phyloP scores from a whole-genome alignment of 2,797 vertebrate genomes.

The Ceryle rudis region DNA sequence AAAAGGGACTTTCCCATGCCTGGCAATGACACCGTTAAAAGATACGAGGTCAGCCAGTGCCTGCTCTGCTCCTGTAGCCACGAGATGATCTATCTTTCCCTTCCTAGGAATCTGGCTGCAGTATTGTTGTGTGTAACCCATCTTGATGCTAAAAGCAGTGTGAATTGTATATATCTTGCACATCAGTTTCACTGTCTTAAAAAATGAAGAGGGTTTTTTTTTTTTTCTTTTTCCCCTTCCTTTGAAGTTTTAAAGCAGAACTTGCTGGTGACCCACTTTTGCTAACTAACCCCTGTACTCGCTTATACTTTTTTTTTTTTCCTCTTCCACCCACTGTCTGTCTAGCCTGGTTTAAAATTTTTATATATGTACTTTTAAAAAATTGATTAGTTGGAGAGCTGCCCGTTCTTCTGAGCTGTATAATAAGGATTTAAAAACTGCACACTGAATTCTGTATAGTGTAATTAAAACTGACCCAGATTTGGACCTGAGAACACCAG shows the following conservation, averaged over 20 bases:
- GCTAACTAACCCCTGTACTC: constrained; percentile 81
- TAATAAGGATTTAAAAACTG: constrained; percentile 85
- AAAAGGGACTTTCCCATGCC: background rate
- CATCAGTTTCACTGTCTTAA: constrained; percentile 58
- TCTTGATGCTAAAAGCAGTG: constrained; percentile 30
- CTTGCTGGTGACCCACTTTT: constrained; percentile 82
- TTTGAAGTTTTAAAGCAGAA: constrained; percentile 79
- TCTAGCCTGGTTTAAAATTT: constrained; percentile 85
- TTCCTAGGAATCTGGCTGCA: background rate
- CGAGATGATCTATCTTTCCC: background rate
- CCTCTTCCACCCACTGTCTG: constrained; percentile 77
- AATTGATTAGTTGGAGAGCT: constrained; percentile 86
- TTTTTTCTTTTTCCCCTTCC: constrained; percentile 46
- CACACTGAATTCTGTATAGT: constrained; percentile 83
- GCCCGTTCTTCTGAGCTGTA: constrained; percentile 81
- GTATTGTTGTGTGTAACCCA: background rate
- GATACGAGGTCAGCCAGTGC: background rate
- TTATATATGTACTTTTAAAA: constrained; percentile 88
- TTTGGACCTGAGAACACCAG: constrained; percentile 84
- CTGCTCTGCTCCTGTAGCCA: background rate
- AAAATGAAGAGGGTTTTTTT: constrained; percentile 28
- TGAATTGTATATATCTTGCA: constrained; percentile 49
- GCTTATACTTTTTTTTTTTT: constrained; percentile 70
- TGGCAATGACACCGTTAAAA: background rate
- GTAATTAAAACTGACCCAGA: constrained; percentile 87